These are phyloP conservation scores for Anastrepha ludens DNA, from an alignment of 1,140 invertebrate genomes.

Conservation along the genomic window DNA sequence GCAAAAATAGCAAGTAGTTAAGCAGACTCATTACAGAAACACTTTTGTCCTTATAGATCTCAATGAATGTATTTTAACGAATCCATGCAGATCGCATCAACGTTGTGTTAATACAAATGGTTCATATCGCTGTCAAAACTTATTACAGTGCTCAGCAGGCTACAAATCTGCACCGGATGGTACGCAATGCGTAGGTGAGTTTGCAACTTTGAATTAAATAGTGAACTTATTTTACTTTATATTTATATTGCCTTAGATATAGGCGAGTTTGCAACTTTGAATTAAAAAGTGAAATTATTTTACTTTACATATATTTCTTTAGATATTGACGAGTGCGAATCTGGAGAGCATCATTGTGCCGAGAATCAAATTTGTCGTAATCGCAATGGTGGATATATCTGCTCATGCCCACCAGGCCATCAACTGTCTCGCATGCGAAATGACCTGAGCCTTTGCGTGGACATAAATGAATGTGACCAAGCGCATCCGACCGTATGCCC, in stretches of 20 bases:
- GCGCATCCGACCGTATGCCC: constrained; percentile 76
- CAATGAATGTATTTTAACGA: constrained; percentile 74
- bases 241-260: constrained; percentile 48
- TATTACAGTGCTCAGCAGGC: constrained; percentile 75
- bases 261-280: constrained; percentile 64
- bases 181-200: constrained; percentile 73
- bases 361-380: constrained; percentile 85
- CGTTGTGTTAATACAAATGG: constrained; percentile 78
- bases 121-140: constrained; percentile 77
- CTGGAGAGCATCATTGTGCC: constrained; percentile 81
- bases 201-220: not conserved
- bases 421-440: constrained; percentile 76
- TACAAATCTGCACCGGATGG: constrained; percentile 74
- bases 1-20: no score
- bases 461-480: constrained; percentile 90
- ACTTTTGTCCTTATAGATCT: constrained; percentile 68
- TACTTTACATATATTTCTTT: not conserved
- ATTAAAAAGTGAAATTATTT: no score
- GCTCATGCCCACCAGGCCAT: constrained; percentile 83
- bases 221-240: no score
- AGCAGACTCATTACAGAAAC: not conserved
- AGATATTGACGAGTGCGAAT: constrained; percentile 84
- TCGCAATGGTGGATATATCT: constrained; percentile 83
- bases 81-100: constrained; percentile 73
- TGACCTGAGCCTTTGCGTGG: constrained; percentile 82